A percentile compares a stretch with the other conserved stretches of the same genome.
These are phyloP conservation scores for Drosophila demipolita DNA, from an alignment of 2,888 invertebrate species.

Conservation along the genomic window DNA sequence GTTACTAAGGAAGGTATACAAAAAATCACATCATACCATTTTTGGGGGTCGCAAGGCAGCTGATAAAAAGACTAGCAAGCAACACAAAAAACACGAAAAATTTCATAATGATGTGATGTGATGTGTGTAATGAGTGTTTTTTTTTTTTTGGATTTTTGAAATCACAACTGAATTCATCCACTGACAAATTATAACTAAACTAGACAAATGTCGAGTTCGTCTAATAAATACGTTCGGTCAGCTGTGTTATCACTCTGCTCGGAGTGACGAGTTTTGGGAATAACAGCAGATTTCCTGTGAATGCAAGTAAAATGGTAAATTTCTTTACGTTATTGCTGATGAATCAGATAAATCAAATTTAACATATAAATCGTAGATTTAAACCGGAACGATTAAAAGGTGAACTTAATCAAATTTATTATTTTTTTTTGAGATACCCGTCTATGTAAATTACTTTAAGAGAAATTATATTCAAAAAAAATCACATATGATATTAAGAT, in stretches of 20 bases:
- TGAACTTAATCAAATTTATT: neutral
- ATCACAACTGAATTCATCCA: neutral
- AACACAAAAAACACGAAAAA: constrained; percentile 1
- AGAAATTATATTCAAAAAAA: neutral
- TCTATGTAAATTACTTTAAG: neutral
- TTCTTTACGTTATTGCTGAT: no score
- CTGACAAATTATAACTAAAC: neutral
- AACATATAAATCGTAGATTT: no score
- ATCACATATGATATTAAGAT: neutral
- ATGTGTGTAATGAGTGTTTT: no score
- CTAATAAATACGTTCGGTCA: neutral
- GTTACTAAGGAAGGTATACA: neutral
- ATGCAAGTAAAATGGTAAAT: no score
- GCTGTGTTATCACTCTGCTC: neutral
- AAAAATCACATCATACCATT: constrained; percentile 13
- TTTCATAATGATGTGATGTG: constrained; percentile 23
- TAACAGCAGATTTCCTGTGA: neutral
- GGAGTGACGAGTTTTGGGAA: neutral
- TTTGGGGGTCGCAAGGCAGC: constrained; percentile 10
- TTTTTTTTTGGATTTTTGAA: neutral
- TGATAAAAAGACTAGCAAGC: constrained; percentile 3
- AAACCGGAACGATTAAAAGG: neutral
- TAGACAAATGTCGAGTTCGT: neutral
- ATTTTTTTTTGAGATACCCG: neutral
- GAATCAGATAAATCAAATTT: no score